These are phyloP conservation scores for Apotomis capreana DNA, from an alignment of 2,888 invertebrate genomes.

Conservation along the genomic window DNA sequence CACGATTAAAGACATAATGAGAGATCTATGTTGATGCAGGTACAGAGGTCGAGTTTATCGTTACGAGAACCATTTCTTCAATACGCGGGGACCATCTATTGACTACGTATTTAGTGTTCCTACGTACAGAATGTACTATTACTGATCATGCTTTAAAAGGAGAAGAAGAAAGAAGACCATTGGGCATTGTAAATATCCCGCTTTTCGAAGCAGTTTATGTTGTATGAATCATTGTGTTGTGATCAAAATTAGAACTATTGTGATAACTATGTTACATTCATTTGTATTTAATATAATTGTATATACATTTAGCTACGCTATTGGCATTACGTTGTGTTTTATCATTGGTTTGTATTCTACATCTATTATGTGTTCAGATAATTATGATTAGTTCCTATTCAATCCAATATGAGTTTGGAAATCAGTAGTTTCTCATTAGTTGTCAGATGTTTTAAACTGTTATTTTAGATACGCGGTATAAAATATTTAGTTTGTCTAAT, in stretches of 20 bases:
- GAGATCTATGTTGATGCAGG: slow-evolving; percentile 77
- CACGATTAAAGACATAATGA: slow-evolving; percentile 55
- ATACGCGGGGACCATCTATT: slow-evolving; percentile 75
- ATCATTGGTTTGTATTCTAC: slow-evolving; percentile 41
- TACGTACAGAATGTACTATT: slow-evolving; percentile 81
- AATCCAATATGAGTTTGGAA: slow-evolving; percentile 66
- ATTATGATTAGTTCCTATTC: slow-evolving; percentile 62
- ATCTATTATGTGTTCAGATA: slow-evolving; percentile 42
- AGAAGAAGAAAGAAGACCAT: slow-evolving; percentile 48
- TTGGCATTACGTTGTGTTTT: slow-evolving; percentile 36
- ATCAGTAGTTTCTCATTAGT: slow-evolving; percentile 51
- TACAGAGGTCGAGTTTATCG: slow-evolving; percentile 81
- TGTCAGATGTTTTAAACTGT: slow-evolving; percentile 52
- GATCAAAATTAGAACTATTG: slow-evolving; percentile 71
- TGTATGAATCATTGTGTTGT: slow-evolving; percentile 74
- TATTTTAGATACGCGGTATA: slow-evolving; percentile 19
- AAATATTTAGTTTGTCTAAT: slow-evolving; percentile 33
- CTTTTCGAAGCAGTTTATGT: slow-evolving; percentile 60
- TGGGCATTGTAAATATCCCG: slow-evolving; percentile 64
- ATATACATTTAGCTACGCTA: slow-evolving; percentile 40
- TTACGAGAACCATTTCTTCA: slow-evolving; percentile 83
- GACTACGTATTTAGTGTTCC: slow-evolving; percentile 82
- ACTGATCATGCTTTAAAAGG: slow-evolving; percentile 62
- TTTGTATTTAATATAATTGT: slow-evolving; percentile 42
- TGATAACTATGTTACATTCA: slow-evolving; percentile 65